These are phyloP conservation scores for Xylocampa areola DNA, from an alignment of 2,888 invertebrate species.

Conservation along the genomic window DNA sequence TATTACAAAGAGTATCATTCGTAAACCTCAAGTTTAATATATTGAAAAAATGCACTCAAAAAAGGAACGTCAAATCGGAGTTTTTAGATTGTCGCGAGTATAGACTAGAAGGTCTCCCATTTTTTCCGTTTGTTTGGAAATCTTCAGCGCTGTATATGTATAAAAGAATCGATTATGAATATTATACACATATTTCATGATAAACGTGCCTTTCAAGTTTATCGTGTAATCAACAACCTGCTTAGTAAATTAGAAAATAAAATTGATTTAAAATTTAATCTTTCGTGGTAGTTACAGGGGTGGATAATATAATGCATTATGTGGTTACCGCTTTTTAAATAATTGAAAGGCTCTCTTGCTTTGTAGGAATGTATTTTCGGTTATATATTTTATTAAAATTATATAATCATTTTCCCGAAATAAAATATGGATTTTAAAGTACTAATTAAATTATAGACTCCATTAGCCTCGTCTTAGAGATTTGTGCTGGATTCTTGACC, in stretches of 20 bases:
- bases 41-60: too few species aligned
- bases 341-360: too few species aligned
- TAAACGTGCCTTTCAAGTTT: conserved; percentile 32
- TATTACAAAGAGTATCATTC: too few species aligned
- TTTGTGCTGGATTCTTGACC: too few species aligned
- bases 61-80: too few species aligned
- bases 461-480: too few species aligned
- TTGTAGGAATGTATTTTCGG: background rate
- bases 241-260: conserved; percentile 20
- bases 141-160: conserved; percentile 24
- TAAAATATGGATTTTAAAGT: too few species aligned
- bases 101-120: conserved; percentile 32
- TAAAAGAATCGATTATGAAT: conserved; percentile 35
- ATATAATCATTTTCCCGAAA: too few species aligned
- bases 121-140: conserved; percentile 22
- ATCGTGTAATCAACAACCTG: conserved; percentile 38
- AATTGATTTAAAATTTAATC: conserved; percentile 35
- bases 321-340: conserved; percentile 25
- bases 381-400: too few species aligned
- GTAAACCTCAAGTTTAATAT: too few species aligned
- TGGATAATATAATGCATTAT: conserved; percentile 36
- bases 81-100: too few species aligned
- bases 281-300: conserved; percentile 1
- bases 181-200: conserved; percentile 39
- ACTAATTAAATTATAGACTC: too few species aligned